Evolutionary conservation across 1,140 invertebrate species (phyloP).

Genomic region (Piezodorus guildinii): DNA sequence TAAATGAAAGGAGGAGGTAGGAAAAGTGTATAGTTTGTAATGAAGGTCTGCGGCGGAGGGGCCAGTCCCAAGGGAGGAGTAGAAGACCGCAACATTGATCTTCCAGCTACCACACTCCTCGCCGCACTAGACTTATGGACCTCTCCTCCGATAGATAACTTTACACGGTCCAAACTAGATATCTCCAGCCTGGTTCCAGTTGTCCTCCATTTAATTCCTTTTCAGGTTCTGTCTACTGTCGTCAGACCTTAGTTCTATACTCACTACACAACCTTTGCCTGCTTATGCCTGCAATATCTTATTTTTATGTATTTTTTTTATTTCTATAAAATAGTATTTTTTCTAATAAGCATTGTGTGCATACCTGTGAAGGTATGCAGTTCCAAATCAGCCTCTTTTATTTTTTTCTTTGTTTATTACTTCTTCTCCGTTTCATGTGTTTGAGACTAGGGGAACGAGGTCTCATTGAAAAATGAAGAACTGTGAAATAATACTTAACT

Average conservation of each 20-base stretch:
- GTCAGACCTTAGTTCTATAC: neutral
- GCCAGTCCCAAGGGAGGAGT: neutral
- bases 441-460: too few species aligned
- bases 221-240: neutral
- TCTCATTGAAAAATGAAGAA: too few species aligned
- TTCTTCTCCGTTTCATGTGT: too few species aligned
- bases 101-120: conserved; percentile 2
- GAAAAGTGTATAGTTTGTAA: conserved; percentile 9
- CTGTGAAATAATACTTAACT: too few species aligned
- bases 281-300: too few species aligned
- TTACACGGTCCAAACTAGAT: neutral
- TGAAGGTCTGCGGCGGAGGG: conserved; percentile 3
- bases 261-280: too few species aligned
- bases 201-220: neutral
- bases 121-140: conserved; percentile 6
- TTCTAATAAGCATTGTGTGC: too few species aligned
- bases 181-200: neutral
- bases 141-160: conserved; percentile 9
- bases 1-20: conserved; percentile 5
- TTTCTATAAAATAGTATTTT: too few species aligned
- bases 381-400: too few species aligned
- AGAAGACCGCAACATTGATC: conserved; percentile 12
- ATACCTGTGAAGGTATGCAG: too few species aligned
- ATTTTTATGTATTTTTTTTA: too few species aligned
- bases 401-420: too few species aligned